phyloP scores from a whole-genome alignment of 2,797 vertebrate species.

The Gymnoscopelus microlampas region DNA sequence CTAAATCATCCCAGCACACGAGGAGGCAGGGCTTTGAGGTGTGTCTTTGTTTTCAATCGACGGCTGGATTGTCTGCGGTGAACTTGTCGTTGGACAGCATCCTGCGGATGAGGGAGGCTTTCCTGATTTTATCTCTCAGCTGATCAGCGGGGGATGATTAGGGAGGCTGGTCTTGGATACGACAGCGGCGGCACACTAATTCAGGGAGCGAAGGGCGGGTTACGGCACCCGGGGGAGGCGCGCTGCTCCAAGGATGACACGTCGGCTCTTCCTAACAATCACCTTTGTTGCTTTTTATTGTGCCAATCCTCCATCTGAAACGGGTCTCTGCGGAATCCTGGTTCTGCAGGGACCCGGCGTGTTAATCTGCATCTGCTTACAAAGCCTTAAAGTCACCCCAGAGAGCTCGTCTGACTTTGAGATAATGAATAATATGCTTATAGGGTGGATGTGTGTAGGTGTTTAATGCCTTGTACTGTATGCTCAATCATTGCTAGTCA shows the following conservation, averaged over 20 bases:
- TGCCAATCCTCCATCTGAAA: conserved; percentile 31
- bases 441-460: too few relatives aligned
- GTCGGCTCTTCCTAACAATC: conserved; percentile 39
- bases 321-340: conserved; percentile 47
- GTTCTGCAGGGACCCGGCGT: conserved; percentile 28
- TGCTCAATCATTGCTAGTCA: background rate
- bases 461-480: background rate
- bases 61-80: conserved; percentile 54
- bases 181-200: conserved; percentile 39
- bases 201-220: conserved; percentile 14
- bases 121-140: conserved; percentile 51
- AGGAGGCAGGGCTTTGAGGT: conserved; percentile 52
- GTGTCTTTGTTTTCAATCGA: conserved; percentile 58
- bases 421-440: too few relatives aligned
- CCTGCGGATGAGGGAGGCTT: conserved; percentile 44
- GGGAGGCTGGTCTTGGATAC: conserved; percentile 34
- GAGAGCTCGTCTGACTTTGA: too few relatives aligned
- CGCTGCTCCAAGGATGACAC: conserved; percentile 26
- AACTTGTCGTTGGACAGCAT: conserved; percentile 47
- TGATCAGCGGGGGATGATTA: conserved; percentile 67
- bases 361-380: conserved; percentile 50
- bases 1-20: conserved; percentile 66
- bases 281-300: conserved; percentile 34
- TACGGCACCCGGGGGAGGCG: conserved; percentile 18
- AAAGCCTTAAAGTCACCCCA: conserved; percentile 40